phyloP scores from a whole-genome alignment of 2,888 invertebrate species.

The Nephrotoma guestfalica region DNA sequence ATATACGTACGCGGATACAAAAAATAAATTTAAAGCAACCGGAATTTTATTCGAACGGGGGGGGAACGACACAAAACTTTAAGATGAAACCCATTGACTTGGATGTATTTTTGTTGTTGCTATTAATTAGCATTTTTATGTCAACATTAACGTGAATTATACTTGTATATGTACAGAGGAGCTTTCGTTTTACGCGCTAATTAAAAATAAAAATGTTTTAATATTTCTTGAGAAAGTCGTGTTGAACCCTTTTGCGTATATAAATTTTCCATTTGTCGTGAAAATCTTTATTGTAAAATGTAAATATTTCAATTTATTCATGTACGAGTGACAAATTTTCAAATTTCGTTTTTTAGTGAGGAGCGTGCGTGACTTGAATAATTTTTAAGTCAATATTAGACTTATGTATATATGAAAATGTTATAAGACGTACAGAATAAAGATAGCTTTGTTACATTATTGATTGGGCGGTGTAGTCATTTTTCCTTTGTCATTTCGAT shows the following conservation, averaged over 20 bases:
- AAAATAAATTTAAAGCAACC: background rate
- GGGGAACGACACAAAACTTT: background rate
- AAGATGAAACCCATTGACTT: background rate
- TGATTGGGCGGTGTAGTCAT: background rate
- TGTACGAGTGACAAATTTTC: background rate
- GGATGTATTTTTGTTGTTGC: background rate
- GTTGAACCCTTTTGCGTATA: background rate
- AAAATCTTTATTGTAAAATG: background rate
- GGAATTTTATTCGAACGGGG: background rate
- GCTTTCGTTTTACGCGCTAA: background rate
- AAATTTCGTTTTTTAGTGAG: background rate
- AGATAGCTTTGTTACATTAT: background rate
- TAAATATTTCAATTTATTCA: background rate
- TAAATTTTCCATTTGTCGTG: background rate
- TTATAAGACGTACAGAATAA: background rate
- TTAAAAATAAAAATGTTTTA: background rate
- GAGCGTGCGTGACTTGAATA: background rate
- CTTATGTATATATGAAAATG: background rate
- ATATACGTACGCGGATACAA: too few relatives aligned
- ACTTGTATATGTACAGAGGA: background rate
- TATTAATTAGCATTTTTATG: background rate
- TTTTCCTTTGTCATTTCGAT: background rate
- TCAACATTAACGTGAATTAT: background rate
- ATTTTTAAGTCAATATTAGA: background rate
- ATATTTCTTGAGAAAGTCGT: background rate